Conservation (phyloP, 1,140 invertebrate species). For the Mya arenaria region DNA sequence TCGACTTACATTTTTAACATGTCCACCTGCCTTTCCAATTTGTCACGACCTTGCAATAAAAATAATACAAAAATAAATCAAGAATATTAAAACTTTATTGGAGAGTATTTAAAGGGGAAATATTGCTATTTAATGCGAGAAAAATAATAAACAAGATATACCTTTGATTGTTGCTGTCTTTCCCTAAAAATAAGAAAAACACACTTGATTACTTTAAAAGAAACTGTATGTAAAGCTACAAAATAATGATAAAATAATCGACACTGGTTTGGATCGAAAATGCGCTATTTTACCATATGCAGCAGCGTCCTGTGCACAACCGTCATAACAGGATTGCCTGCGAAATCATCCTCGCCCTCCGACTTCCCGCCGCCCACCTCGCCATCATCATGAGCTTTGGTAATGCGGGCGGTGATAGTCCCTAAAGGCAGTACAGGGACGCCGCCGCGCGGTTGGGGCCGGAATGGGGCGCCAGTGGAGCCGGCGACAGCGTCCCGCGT, state of each 20-base stretch:
- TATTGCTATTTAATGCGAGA: background rate
- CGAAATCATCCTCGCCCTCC: background rate
- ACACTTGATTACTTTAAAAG: background rate
- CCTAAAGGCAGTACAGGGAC: too few species aligned
- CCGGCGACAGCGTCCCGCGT: too few species aligned
- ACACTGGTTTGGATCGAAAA: background rate
- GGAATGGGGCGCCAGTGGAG: too few species aligned
- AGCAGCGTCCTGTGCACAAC: slow-evolving; percentile 2
- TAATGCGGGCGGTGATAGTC: background rate
- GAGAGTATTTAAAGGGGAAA: background rate
- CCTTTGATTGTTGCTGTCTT: background rate
- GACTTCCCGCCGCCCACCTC: background rate
- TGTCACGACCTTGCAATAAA: background rate
- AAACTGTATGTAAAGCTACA: background rate
- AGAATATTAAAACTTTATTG: background rate
- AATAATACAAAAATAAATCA: background rate
- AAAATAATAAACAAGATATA: background rate
- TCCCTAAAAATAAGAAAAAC: background rate
- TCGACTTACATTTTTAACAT: slow-evolving; percentile 24
- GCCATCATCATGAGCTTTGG: background rate
- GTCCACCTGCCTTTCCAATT: slow-evolving; percentile 3
- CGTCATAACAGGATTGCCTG: slow-evolving; percentile 1
- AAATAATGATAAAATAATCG: background rate
- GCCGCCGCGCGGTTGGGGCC: too few species aligned
- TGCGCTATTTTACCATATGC: slow-evolving; percentile 28